Conservation (phyloP, 2,113 vertebrate species). For the Leucopsar rothschildi region DNA sequence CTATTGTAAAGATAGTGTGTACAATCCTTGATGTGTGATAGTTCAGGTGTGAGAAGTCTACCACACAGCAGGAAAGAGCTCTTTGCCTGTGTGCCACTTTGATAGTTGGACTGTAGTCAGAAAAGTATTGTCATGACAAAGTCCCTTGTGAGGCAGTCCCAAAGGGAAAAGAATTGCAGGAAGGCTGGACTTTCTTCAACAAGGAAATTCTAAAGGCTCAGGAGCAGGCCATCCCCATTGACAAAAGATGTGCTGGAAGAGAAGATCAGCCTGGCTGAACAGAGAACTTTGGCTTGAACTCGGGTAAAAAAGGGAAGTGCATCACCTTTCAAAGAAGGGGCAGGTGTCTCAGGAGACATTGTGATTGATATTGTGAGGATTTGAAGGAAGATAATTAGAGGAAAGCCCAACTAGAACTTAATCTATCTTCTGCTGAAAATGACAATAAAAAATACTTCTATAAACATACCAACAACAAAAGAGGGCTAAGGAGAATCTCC, state of each 20-base stretch:
- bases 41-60: background rate
- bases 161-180: background rate
- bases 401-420: background rate
- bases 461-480: background rate
- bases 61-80: background rate
- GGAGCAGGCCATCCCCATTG: background rate
- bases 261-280: background rate
- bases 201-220: background rate
- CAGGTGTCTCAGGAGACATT: background rate
- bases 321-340: background rate
- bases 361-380: background rate
- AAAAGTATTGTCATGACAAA: background rate
- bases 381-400: background rate
- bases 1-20: background rate
- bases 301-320: too few species aligned
- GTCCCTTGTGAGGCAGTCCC: background rate
- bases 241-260: background rate
- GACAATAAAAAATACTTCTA: background rate
- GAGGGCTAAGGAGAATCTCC: background rate
- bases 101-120: background rate
- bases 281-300: background rate
- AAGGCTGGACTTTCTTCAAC: background rate
- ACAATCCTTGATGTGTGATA: background rate
- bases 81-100: background rate
- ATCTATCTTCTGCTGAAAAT: background rate